A percentile compares a stretch with the other conserved stretches of the same genome.
These are phyloP conservation scores for Artemia sinica DNA, from an alignment of 2,888 invertebrate genomes.

Conservation along the genomic window DNA sequence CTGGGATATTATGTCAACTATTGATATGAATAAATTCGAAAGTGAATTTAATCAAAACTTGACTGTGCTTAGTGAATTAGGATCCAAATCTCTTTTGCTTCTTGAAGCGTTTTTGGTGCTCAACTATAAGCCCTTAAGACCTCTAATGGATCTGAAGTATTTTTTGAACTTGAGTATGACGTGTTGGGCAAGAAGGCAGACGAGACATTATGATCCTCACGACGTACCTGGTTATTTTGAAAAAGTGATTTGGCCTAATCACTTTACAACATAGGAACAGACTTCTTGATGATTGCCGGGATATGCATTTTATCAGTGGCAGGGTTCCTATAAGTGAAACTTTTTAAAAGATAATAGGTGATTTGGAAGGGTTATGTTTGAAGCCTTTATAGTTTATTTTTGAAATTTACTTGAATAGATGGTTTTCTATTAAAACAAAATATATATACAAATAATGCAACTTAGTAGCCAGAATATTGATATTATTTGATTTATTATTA, in stretches of 20 bases:
- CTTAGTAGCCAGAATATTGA: too few species aligned
- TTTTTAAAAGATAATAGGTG: background rate
- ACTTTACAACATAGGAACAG: constrained; percentile 33
- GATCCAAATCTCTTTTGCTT: constrained; percentile 39
- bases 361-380: background rate
- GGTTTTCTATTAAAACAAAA: too few species aligned
- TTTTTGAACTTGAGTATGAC: constrained; percentile 47
- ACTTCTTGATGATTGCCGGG: constrained; percentile 20
- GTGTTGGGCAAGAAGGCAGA: constrained; percentile 44
- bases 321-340: background rate
- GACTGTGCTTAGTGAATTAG: constrained; percentile 27
- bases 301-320: constrained; percentile 16
- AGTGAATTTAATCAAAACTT: constrained; percentile 24
- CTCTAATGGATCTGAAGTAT: constrained; percentile 51
- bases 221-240: constrained; percentile 78
- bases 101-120: constrained; percentile 60
- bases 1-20: constrained; percentile 50
- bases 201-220: constrained; percentile 56
- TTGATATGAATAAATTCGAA: constrained; percentile 51
- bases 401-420: too few species aligned
- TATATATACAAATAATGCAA: too few species aligned
- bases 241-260: constrained; percentile 70
- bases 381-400: background rate
- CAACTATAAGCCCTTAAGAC: constrained; percentile 45
- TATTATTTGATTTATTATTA: too few species aligned